Conservation (phyloP, 2,888 invertebrate species). For the Lepidochitona cinerea region DNA sequence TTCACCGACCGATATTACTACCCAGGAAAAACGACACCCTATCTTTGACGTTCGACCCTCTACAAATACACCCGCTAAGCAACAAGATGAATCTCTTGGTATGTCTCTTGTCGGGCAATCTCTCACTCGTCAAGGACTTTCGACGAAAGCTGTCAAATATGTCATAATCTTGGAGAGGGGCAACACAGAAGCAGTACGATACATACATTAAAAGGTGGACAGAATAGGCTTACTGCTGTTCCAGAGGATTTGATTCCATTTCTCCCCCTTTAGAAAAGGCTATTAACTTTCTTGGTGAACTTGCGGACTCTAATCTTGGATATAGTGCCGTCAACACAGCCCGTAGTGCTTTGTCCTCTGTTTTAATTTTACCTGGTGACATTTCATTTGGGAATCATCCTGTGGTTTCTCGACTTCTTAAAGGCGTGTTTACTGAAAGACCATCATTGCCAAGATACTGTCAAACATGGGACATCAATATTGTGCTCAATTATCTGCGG, state of each 20-base stretch:
- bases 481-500: background rate
- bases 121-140: constrained; percentile 6
- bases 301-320: constrained; percentile 16
- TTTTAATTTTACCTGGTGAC: background rate
- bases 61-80: background rate
- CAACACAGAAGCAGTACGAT: constrained; percentile 29
- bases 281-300: constrained; percentile 21
- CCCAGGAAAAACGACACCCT: background rate
- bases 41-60: background rate
- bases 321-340: constrained; percentile 28
- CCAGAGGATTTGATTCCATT: constrained; percentile 26
- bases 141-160: constrained; percentile 9
- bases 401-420: background rate
- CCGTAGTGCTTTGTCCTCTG: background rate
- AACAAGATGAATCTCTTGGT: constrained; percentile 14
- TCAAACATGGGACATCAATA: background rate
- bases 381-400: background rate
- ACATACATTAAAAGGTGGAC: constrained; percentile 30
- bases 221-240: constrained; percentile 26
- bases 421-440: background rate
- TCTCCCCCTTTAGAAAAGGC: constrained; percentile 23
- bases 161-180: constrained; percentile 16
- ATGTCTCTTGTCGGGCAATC: constrained; percentile 8
- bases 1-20: background rate
- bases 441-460: background rate